Evolutionary conservation across 1,140 invertebrate genomes (phyloP), one percentile per base, ranked within the genome.

Genomic region (Lasioglossum baleicum): DNA sequence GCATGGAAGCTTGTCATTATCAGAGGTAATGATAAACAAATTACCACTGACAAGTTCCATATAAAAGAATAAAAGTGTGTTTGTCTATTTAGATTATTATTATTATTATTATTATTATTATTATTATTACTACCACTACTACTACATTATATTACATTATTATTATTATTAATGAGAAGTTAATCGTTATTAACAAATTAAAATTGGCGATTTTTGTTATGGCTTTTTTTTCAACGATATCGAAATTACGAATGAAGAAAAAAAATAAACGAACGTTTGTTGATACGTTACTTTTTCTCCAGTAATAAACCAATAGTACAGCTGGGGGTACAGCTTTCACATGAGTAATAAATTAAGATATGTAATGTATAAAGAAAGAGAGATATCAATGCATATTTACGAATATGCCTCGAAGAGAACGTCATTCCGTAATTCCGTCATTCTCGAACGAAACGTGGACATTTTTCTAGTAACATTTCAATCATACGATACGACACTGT

Each of bases 141-240:
- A 86, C 86, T 88, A 87, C 35, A 35, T 35, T 35, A 35, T 35
- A 35, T 35, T 35, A 35, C 35, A 53, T 53, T 63, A 69, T 35
- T 51, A 76, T 69, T 51, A 77, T 64, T 87, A 86, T 87, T 88
- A 87, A 87, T 77, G 66, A 80, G 74, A 70, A 87, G 72, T 88
- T 87, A 84, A 87, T 88, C 75, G 73, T 87, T 84, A 89, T 88
- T 88, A 86, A 85, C 80, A 77, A 81, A 83, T 83, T 82, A 80
- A 83, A 64, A 83, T 86, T 84, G 60, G 69, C 79, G 66, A 81
- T 70, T 81, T 88, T 87, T 88, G 63, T 88, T 84, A 67, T 87
- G 83, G 82, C 80, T 83, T 88, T 80, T 82, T 83, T 85, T 82
- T 79, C 51, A 72, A 68, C 64, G 69, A 80, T 82, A 70, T 86